Percentiles rank a stretch among this genome's conserved stretches.
Conservation (phyloP, 2,797 vertebrate species). For the Sardinella longiceps region DNA sequence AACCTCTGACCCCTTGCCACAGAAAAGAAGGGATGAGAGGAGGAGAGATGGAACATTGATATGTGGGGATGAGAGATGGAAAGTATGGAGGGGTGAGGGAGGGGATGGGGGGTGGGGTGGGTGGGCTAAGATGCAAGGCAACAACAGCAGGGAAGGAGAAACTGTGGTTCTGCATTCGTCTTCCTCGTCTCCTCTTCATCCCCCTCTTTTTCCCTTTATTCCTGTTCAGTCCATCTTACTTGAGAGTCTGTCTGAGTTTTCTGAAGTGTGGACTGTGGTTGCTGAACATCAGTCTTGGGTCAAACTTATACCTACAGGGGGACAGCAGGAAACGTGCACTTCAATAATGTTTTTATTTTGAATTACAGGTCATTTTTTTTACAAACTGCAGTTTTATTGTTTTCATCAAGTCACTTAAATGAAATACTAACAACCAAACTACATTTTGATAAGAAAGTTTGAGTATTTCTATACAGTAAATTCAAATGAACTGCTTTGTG, state of each 20-base stretch:
- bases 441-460: no score
- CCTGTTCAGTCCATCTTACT: slow-evolving; percentile 49
- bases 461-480: no score
- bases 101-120: background rate
- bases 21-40: slow-evolving; percentile 42
- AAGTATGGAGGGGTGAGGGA: background rate
- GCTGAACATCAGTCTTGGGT: slow-evolving; percentile 88
- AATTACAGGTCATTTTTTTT: no score
- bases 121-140: background rate
- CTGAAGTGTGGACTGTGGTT: slow-evolving; percentile 68
- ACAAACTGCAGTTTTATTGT: no score
- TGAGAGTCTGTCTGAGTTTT: slow-evolving; percentile 73
- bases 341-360: no score
- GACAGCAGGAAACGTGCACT: no score
- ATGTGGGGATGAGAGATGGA: slow-evolving; percentile 39
- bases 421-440: no score
- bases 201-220: background rate
- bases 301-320: slow-evolving; percentile 83
- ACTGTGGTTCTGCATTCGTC: slow-evolving; percentile 26
- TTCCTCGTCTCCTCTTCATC: background rate
- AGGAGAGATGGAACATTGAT: slow-evolving; percentile 18
- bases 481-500: no score
- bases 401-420: no score
- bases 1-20: background rate
- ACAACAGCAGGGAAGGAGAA: slow-evolving; percentile 53